phyloP scores from a whole-genome alignment of 1,140 invertebrate genomes.

The Macrobrachium rosenbergii region DNA sequence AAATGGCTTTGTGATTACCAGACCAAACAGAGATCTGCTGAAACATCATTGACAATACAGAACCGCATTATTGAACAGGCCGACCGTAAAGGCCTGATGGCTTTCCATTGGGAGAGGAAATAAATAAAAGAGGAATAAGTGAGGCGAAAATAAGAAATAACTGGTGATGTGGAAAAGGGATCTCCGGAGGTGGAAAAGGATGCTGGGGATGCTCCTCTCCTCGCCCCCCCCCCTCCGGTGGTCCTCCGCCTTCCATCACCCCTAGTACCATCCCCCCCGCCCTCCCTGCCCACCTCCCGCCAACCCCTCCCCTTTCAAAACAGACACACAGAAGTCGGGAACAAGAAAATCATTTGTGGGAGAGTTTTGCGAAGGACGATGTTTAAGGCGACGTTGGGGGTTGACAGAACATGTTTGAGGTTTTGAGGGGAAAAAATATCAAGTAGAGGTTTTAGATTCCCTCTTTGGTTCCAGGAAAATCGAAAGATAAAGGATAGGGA shows the following conservation, averaged over 20 bases:
- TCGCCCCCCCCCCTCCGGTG: neutral
- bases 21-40: conserved; percentile 56
- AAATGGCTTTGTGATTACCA: conserved; percentile 60
- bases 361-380: too few species aligned
- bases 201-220: neutral
- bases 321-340: neutral
- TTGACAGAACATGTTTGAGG: neutral
- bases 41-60: conserved; percentile 64
- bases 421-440: neutral
- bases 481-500: neutral
- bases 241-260: neutral
- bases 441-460: neutral
- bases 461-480: neutral
- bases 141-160: conserved; percentile 61
- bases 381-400: too few species aligned
- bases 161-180: conserved; percentile 48
- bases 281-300: too few species aligned
- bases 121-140: conserved; percentile 60
- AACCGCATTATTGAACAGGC: conserved; percentile 55
- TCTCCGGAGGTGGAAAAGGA: conserved; percentile 4
- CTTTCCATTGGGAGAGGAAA: conserved; percentile 57
- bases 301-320: neutral
- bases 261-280: too few species aligned
- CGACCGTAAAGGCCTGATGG: conserved; percentile 56
- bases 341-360: too few species aligned